Evolutionary conservation across 2,888 invertebrate genomes (phyloP), one percentile per base, ranked within the genome.

Genomic region (Troides oblongomaculatus): DNA sequence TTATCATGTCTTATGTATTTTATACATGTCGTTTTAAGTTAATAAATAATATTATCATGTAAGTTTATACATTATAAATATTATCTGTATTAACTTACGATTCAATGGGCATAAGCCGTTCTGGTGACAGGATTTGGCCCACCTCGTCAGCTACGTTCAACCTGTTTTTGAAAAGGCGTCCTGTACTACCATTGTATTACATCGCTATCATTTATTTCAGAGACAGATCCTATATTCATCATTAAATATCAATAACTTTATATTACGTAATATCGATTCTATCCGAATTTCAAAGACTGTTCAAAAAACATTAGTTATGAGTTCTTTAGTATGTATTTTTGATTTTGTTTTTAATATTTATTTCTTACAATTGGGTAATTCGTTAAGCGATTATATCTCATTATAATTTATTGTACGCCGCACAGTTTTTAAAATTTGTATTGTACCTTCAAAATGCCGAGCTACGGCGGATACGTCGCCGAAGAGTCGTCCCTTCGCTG

Each of bases 71-170:
- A 58, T 23, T 23, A 12, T 58, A 12, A 25, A 25, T 58, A 57
- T 57, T 57, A 58, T 58, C 14, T 58, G 57, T 58, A 58, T 58
- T 58, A 58, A 58, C 57, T 58, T 58, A 58, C 57, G 14, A 5
- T 53, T 53, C 10, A 58, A 6, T 23, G 23, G 57, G 4, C 23
- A 58, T n/a, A 58, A 58, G 57, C 23, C 12, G 23, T 58, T 58
- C 10, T 21, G 57, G 23, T 21, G 23, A 58, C 57, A 58, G 57
- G 57, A 58, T 58, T 23, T 58, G 57, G 57, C 23, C 57, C 23
- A 12, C 12, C 23, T 23, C 23, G 21, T 23, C 57, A 23, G 23
- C 57, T 58, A 12, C 57, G 57, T 23, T 58, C 23, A 58, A 58
- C 57, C 57, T 58, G 57, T 23, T 30, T 58, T 23, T 58, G 23